phyloP scores from a whole-genome alignment of 2,888 invertebrate genomes.

The Lamproptera curius region DNA sequence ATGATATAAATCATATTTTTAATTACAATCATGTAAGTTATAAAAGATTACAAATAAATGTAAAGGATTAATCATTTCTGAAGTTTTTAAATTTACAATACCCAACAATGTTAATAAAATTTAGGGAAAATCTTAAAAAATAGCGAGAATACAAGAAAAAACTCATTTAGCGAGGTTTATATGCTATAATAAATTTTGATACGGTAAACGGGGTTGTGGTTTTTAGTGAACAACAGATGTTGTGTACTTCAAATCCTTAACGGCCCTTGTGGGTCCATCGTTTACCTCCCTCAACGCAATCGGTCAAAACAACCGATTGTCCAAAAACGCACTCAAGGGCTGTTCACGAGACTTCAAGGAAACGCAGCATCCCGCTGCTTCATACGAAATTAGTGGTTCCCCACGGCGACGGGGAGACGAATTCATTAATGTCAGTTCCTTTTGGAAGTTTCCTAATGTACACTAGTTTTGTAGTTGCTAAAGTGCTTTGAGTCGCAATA shows the following conservation, averaged over 20 bases:
- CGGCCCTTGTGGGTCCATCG: background rate
- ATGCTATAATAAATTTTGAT: too few species aligned
- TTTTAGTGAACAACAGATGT: background rate
- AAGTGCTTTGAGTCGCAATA: too few species aligned
- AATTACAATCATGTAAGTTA: too few species aligned
- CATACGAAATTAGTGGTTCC: conserved; percentile 9
- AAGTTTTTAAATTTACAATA: too few species aligned
- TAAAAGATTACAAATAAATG: too few species aligned
- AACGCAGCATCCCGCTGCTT: conserved; percentile 13
- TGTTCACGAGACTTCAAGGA: conserved; percentile 19
- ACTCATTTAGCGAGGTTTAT: too few species aligned
- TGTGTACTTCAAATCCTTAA: background rate
- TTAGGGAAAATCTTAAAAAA: too few species aligned
- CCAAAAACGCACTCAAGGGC: conserved; percentile 13
- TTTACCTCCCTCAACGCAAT: conserved; percentile 4
- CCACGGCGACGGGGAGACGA: conserved; percentile 6
- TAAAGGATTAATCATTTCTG: too few species aligned
- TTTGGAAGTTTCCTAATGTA: background rate
- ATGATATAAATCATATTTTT: too few species aligned
- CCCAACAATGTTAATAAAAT: too few species aligned
- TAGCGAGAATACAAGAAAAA: too few species aligned
- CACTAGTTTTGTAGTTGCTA: too few species aligned
- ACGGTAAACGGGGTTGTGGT: background rate
- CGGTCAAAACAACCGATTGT: conserved; percentile 7
- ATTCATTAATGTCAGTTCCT: conserved; percentile 6